These are phyloP conservation scores for Melanaphis sacchari DNA, from an alignment of 1,140 invertebrate species.

Conservation along the genomic window DNA sequence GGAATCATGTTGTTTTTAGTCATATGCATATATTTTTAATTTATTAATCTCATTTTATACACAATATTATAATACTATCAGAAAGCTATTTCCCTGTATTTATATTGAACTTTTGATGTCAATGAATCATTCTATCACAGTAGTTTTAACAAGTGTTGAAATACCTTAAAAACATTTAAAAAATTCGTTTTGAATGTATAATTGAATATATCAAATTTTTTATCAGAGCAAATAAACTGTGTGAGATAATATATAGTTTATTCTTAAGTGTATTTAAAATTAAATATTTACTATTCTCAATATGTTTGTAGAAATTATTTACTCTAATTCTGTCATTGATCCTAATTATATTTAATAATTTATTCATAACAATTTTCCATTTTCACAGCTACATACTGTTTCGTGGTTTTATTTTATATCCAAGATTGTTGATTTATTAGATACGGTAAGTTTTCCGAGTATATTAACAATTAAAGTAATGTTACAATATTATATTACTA, in stretches of 20 bases:
- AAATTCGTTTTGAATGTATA: not conserved
- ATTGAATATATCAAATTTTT: not conserved
- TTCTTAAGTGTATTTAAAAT: too few species aligned
- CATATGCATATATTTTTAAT: too few species aligned
- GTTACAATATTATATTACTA: not conserved
- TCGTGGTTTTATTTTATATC: constrained; percentile 74
- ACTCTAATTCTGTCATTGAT: not conserved
- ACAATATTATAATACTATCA: too few species aligned
- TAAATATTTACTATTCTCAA: not conserved
- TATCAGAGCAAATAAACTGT: not conserved
- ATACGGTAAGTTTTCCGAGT: constrained; percentile 57
- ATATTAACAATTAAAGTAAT: not conserved
- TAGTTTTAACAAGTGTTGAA: too few species aligned
- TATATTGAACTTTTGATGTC: too few species aligned
- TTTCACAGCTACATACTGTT: constrained; percentile 69
- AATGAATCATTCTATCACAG: too few species aligned
- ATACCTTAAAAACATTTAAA: too few species aligned
- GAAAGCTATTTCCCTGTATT: too few species aligned
- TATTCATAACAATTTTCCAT: not conserved
- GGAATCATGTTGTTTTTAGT: too few species aligned
- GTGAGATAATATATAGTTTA: too few species aligned
- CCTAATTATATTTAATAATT: not conserved
- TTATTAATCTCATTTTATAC: too few species aligned
- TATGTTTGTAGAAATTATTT: too few species aligned
- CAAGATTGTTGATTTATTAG: constrained; percentile 64